phyloP scores from a whole-genome alignment of 1,140 invertebrate species.

The Meloidogyne hapla region DNA sequence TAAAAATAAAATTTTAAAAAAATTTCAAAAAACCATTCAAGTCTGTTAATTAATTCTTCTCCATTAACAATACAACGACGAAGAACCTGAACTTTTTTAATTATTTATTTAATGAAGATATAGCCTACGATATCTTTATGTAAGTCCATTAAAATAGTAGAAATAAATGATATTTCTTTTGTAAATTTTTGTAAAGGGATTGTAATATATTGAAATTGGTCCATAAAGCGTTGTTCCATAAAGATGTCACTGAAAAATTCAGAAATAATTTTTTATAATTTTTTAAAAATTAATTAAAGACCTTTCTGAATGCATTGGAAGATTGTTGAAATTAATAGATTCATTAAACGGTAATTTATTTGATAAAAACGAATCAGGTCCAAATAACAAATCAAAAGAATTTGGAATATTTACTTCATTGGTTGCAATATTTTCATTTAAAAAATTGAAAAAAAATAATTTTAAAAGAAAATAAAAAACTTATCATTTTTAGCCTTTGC shows the following conservation, averaged over 20 bases:
- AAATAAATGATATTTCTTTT: slow-evolving; percentile 43
- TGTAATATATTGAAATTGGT: slow-evolving; percentile 52
- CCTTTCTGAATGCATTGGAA: neutral
- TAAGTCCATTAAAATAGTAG: slow-evolving; percentile 52
- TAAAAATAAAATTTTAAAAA: slow-evolving; percentile 17
- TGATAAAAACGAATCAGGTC: slow-evolving; percentile 23
- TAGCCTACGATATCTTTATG: slow-evolving; percentile 53
- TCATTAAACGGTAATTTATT: neutral
- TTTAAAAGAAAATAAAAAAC: neutral
- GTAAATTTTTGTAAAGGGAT: slow-evolving; percentile 50
- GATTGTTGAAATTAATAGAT: neutral
- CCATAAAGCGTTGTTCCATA: slow-evolving; percentile 37
- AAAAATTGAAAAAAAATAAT: neutral
- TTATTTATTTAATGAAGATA: too few relatives aligned
- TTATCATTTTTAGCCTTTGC: neutral
- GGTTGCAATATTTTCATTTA: neutral
- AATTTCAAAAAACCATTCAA: slow-evolving; percentile 40
- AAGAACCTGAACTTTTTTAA: slow-evolving; percentile 23
- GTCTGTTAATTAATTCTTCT: slow-evolving; percentile 44
- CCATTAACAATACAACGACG: slow-evolving; percentile 51
- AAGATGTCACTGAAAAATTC: neutral
- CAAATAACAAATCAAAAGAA: slow-evolving; percentile 11
- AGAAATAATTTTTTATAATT: slow-evolving; percentile 14
- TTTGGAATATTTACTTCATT: neutral
- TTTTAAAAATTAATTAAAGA: neutral